Evolutionary conservation across 2,113 vertebrate genomes (phyloP).

Genomic region (Daboia siamensis): DNA sequence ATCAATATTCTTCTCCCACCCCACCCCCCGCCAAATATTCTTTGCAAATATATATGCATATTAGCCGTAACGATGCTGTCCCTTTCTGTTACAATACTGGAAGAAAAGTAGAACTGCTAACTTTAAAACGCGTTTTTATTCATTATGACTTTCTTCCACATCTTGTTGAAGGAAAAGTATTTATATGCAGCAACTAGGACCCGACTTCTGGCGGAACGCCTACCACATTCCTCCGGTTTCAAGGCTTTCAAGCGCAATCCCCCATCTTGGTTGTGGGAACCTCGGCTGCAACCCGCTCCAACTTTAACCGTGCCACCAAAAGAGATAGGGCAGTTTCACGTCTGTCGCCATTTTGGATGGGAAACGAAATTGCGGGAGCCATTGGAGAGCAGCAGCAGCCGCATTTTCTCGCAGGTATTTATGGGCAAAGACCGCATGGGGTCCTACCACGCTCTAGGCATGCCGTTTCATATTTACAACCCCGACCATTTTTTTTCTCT

Average conservation of each 20-base stretch:
- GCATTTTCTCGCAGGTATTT: neutral
- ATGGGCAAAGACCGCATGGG: neutral
- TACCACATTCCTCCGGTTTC: neutral
- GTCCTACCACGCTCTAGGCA: neutral
- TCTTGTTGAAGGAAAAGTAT: neutral
- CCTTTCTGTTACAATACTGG: neutral
- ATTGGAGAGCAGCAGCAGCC: neutral
- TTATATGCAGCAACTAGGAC: neutral
- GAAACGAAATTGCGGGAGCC: neutral
- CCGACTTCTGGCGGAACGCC: neutral
- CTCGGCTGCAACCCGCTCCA: too few relatives aligned
- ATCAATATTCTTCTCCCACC: neutral
- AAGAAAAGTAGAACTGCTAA: neutral
- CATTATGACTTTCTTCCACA: neutral
- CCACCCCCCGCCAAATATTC: neutral
- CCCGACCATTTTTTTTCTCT: neutral
- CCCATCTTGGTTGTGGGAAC: constrained; percentile 11
- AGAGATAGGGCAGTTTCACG: constrained; percentile 1
- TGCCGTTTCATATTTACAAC: neutral
- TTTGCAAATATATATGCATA: neutral
- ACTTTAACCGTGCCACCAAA: neutral
- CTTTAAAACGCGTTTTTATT: neutral
- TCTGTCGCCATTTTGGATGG: constrained; percentile 5
- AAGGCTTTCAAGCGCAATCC: too few relatives aligned
- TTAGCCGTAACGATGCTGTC: neutral